phyloP scores from a whole-genome alignment of 1,140 invertebrate genomes.

The Leptinotarsa texana region DNA sequence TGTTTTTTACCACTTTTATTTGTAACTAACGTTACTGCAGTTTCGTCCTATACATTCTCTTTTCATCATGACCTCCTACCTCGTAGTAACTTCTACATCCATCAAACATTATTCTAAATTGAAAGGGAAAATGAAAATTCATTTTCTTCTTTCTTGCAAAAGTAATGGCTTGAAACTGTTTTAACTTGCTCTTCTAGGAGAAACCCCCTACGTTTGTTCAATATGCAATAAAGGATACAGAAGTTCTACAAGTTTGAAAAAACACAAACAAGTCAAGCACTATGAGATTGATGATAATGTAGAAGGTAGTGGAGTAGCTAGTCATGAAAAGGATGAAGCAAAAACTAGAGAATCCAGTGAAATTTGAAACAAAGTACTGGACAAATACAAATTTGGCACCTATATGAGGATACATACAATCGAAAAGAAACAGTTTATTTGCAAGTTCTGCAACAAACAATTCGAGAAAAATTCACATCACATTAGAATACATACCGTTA shows the following conservation, averaged over 20 bases:
- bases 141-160: no score
- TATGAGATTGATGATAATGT: background rate
- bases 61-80: no score
- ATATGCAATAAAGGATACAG: slow-evolving; percentile 25
- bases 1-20: no score
- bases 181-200: slow-evolving; percentile 7
- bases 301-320: background rate
- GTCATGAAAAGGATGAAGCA: background rate
- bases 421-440: slow-evolving; percentile 14
- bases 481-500: slow-evolving; percentile 23
- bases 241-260: slow-evolving; percentile 25
- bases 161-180: no score
- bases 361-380: slow-evolving; percentile 24
- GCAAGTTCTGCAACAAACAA: slow-evolving; percentile 12
- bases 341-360: background rate
- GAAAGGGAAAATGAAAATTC: no score
- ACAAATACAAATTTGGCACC: slow-evolving; percentile 19
- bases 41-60: no score
- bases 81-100: no score
- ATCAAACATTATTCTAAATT: no score
- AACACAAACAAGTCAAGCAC: slow-evolving; percentile 16
- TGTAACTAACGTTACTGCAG: no score
- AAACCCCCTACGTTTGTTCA: slow-evolving; percentile 15
- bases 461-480: slow-evolving; percentile 27
- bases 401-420: slow-evolving; percentile 21